Base-by-base conservation (phyloP, 2,113 vertebrate species). In the Artemisiospiza belli region DNA sequence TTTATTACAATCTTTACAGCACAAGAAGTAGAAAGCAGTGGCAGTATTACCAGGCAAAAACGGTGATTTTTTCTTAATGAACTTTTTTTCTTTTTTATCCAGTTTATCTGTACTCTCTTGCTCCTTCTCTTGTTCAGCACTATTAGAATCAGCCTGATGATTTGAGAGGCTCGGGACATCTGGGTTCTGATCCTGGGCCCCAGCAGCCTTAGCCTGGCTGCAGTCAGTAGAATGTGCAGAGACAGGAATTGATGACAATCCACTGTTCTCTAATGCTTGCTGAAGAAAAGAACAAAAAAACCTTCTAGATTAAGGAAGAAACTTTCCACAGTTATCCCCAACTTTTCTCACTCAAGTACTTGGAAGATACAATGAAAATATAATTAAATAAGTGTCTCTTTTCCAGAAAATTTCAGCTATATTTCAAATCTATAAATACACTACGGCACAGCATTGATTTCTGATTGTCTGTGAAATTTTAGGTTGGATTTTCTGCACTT, bases 241-340 rank as follows among this genome's bases (percentile, higher is more conserved):
- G 95, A 98, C 98, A 11, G 98, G 98, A 96, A 99, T 98, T 72
- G 98, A 98, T 76, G 99, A 99, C 91, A 99, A 98, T 18, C 99
- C 99, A 37, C 99, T 99, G 98, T 99, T 99, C 98, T 99, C 99
- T 97, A 99, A 97, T 83, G 99, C 99, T 99, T 99, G 99, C 99
- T 99, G 97, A 95, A 89, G 97, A 97, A 72, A 70, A 49, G 22
- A 69, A 49, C 4, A 83, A 96, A 95, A 95, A 97, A 93, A 87
- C 69, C 15, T 91, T 97, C 64, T 28, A 89, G 90, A 84, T 97
- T 90, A 97, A 94, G 67, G 87, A 87, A 87, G 22, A 83, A 86
- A 61, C 17, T 52, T 81, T 88, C 33, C 33, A 77, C 27, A 87
- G 43, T 51, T 74, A 30, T 49, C 69, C 62, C 57, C 66, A 74